A percentile compares a stretch with the other conserved stretches of the same genome.
Evolutionary conservation across 2,797 vertebrate species (phyloP).

Genomic region (Lagodon rhomboides): DNA sequence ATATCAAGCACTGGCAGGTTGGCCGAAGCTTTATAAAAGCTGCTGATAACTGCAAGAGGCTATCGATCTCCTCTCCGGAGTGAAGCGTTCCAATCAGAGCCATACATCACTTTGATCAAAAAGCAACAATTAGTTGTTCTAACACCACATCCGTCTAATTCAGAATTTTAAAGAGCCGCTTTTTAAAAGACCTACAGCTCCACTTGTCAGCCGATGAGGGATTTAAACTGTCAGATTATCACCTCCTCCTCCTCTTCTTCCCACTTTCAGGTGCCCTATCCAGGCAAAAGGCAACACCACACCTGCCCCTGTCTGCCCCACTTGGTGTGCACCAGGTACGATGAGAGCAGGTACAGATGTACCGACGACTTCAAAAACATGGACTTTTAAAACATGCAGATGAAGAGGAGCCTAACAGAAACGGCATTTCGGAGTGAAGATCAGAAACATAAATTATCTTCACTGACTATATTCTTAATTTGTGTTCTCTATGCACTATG

Average conservation of each 20-base stretch:
- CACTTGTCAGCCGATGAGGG: constrained; percentile 35
- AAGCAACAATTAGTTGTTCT: constrained; percentile 49
- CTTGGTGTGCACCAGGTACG: constrained; percentile 86
- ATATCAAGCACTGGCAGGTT: constrained; percentile 60
- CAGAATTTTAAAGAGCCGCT: constrained; percentile 39
- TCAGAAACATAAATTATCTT: constrained; percentile 44
- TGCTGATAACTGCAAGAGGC: constrained; percentile 75
- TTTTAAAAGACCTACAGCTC: constrained; percentile 20
- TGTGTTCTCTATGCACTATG: constrained; percentile 63
- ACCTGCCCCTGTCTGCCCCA: constrained; percentile 91
- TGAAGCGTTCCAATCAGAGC: constrained; percentile 51
- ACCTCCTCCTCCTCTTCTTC: not conserved
- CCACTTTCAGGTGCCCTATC: constrained; percentile 88
- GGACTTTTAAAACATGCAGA: constrained; percentile 81
- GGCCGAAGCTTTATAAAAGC: constrained; percentile 66
- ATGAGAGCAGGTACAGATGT: constrained; percentile 88
- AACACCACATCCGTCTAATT: constrained; percentile 52
- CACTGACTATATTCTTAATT: constrained; percentile 49
- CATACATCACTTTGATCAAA: constrained; percentile 69
- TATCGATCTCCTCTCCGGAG: constrained; percentile 73
- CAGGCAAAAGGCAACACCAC: constrained; percentile 90
- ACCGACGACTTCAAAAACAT: constrained; percentile 90
- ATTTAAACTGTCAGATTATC: constrained; percentile 56
- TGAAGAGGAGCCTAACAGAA: constrained; percentile 19
- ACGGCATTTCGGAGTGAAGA: constrained; percentile 27